These are phyloP conservation scores for Suricata suricatta DNA, from an alignment of 2,113 vertebrate species.

Conservation along the genomic window DNA sequence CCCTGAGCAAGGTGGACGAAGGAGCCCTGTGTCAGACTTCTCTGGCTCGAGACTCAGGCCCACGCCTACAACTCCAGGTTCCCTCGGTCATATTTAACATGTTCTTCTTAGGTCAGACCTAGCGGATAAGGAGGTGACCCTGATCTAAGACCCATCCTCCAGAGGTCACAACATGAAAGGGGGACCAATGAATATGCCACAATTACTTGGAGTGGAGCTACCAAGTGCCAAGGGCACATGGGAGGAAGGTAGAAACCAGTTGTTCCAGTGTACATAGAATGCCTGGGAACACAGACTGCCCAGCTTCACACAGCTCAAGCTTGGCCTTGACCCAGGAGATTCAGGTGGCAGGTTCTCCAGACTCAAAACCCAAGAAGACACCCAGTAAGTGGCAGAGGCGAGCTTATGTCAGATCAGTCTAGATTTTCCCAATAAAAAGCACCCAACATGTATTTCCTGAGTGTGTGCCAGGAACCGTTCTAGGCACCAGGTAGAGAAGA, in stretches of 20 bases:
- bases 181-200: not conserved
- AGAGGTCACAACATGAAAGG: not conserved
- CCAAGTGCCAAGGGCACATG: not conserved
- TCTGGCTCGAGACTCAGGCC: not conserved
- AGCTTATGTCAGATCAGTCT: too few species aligned
- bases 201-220: rapidly evolving
- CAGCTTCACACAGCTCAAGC: not conserved
- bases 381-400: too few species aligned
- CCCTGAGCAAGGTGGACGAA: not conserved
- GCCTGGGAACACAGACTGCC: not conserved
- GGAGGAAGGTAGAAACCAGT: not conserved
- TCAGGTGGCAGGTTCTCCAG: not conserved
- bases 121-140: not conserved
- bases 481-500: not conserved
- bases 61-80: not conserved
- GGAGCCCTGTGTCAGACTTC: not conserved
- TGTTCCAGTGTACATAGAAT: not conserved
- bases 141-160: not conserved
- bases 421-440: not conserved
- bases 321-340: not conserved
- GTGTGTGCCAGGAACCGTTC: not conserved
- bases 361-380: too few species aligned
- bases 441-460: not conserved
- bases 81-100: not conserved
- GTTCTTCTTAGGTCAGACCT: not conserved